Evolutionary conservation across 1,140 invertebrate species (phyloP).

Genomic region (Drosophila ananassae): DNA sequence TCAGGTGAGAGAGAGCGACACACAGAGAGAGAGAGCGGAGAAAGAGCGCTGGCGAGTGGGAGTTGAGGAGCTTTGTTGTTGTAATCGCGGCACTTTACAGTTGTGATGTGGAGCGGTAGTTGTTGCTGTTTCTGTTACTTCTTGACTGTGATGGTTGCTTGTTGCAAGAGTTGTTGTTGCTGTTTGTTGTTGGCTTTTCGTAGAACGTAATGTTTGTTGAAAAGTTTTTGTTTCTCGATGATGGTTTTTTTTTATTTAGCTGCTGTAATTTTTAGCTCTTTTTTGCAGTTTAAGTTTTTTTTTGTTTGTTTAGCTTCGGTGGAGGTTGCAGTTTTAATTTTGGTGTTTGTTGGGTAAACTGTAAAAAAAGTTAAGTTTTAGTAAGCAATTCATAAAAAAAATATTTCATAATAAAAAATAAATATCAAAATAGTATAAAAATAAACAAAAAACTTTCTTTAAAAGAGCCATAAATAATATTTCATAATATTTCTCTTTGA

Average conservation of each 20-base stretch:
- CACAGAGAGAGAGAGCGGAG: conserved; percentile 3
- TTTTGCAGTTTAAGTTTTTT: conserved; percentile 20
- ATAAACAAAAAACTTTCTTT: neutral
- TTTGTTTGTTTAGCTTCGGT: conserved; percentile 26
- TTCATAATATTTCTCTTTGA: neutral
- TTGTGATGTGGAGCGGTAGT: neutral
- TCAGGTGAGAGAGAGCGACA: neutral
- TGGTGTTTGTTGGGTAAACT: conserved; percentile 37
- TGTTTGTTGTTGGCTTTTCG: neutral
- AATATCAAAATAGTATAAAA: neutral
- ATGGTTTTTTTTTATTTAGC: conserved; percentile 32
- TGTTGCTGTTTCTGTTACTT: neutral
- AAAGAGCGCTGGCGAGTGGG: conserved; percentile 9
- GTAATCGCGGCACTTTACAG: neutral
- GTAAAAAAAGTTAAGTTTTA: conserved; percentile 17
- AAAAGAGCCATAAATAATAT: neutral
- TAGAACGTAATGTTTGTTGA: neutral
- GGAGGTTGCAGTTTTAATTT: conserved; percentile 46
- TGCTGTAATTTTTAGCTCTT: conserved; percentile 18
- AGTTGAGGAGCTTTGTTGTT: neutral
- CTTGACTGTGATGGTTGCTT: neutral
- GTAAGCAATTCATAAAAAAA: too few species aligned
- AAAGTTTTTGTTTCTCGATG: conserved; percentile 10
- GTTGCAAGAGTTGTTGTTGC: neutral
- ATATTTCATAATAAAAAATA: conserved; percentile 7